Conservation (phyloP, 2,888 invertebrate genomes). For the Punctoribates punctum region DNA sequence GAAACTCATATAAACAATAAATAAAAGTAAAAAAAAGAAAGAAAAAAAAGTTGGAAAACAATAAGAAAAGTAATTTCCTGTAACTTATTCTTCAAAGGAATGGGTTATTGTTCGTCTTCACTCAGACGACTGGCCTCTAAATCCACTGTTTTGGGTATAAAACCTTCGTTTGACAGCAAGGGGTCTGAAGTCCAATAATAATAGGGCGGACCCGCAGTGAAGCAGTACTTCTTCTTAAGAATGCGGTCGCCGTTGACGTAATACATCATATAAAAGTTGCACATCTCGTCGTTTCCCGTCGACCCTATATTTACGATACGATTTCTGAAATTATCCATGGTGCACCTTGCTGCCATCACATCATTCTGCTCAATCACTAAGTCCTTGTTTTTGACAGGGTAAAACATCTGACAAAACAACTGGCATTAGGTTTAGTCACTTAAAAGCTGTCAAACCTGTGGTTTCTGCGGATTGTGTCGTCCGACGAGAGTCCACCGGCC, state of each 20-base stretch:
- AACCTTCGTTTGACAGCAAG: slow-evolving; percentile 52
- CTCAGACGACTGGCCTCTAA: slow-evolving; percentile 47
- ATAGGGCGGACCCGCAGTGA: slow-evolving; percentile 74
- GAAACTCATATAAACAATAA: too few species aligned
- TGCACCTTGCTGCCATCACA: slow-evolving; percentile 80
- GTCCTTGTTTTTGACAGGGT: slow-evolving; percentile 65
- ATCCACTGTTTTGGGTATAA: slow-evolving; percentile 47
- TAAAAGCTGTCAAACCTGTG: slow-evolving; percentile 54
- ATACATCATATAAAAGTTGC: slow-evolving; percentile 92
- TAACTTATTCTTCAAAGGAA: too few species aligned
- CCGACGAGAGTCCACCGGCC: slow-evolving; percentile 74
- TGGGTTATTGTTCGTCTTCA: not conserved
- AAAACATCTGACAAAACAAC: slow-evolving; percentile 73
- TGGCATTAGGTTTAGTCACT: not conserved
- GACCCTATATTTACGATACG: slow-evolving; percentile 68
- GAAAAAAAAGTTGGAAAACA: too few species aligned
- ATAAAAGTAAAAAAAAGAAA: too few species aligned
- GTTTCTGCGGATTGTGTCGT: slow-evolving; percentile 76
- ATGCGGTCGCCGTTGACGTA: slow-evolving; percentile 72
- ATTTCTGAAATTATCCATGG: slow-evolving; percentile 73
- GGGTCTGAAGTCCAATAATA: slow-evolving; percentile 70
- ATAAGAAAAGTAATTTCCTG: too few species aligned
- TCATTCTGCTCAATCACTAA: slow-evolving; percentile 67
- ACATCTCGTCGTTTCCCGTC: slow-evolving; percentile 88
- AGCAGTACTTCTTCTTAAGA: slow-evolving; percentile 73